Conservation (phyloP, 2,113 vertebrate species). For the Charina bottae region DNA sequence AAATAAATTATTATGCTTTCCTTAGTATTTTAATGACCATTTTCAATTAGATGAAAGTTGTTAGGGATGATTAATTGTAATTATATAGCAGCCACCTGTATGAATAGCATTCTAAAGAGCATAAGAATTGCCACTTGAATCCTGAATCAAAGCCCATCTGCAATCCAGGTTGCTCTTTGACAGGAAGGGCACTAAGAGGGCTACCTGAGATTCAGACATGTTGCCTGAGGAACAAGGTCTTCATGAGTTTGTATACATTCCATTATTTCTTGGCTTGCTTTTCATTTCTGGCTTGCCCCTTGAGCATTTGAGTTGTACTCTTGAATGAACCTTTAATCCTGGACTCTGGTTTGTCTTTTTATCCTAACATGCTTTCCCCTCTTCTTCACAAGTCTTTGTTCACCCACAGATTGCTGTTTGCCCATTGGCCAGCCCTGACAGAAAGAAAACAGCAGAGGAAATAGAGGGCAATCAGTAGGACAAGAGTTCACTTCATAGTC, state of each 20-base stretch:
- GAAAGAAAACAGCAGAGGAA: neutral
- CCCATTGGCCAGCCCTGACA: neutral
- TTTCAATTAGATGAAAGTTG: neutral
- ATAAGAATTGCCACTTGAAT: neutral
- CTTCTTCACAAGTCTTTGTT: neutral
- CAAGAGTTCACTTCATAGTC: neutral
- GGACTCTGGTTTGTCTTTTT: neutral
- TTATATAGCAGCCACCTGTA: neutral
- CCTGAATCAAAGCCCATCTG: neutral
- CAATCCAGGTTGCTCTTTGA: neutral
- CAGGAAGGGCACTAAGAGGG: neutral
- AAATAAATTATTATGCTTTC: too few relatives aligned
- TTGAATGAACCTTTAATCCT: neutral
- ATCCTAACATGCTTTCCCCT: neutral
- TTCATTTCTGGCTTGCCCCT: neutral
- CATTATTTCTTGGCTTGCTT: neutral
- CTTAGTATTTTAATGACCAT: neutral
- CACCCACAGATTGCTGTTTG: neutral
- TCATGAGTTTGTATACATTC: neutral
- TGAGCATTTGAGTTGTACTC: neutral
- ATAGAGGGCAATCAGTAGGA: neutral
- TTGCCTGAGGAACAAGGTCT: neutral
- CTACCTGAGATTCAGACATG: neutral
- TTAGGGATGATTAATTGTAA: neutral
- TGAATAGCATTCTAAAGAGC: neutral